These are phyloP conservation scores for Rhabdophis nuchalis DNA, from an alignment of 2,797 vertebrate species.

Conservation along the genomic window DNA sequence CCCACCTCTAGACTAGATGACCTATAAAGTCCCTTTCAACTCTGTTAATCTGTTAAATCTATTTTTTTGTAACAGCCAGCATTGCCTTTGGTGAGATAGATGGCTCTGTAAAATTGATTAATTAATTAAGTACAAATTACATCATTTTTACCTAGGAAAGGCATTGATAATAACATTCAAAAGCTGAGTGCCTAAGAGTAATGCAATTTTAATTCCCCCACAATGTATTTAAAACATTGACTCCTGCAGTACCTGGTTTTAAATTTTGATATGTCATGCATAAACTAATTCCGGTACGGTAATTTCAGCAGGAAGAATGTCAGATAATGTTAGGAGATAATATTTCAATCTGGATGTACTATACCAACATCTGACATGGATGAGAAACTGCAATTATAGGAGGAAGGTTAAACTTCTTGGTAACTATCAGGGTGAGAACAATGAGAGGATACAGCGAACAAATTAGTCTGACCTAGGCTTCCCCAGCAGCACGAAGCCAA, in stretches of 20 bases:
- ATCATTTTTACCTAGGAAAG: accelerated
- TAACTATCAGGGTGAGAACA: background rate
- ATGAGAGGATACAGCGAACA: conserved; percentile 13
- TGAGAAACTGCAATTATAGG: background rate
- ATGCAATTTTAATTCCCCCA: background rate
- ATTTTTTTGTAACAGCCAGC: background rate
- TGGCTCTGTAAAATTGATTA: background rate
- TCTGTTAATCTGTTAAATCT: background rate
- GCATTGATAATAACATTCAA: background rate
- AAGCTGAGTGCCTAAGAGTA: background rate
- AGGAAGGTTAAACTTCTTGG: conserved; percentile 18
- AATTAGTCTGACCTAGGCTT: background rate
- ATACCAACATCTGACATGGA: conserved; percentile 34
- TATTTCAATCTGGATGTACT: conserved; percentile 4
- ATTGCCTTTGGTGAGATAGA: background rate
- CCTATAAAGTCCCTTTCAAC: too few species aligned
- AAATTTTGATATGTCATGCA: conserved; percentile 54
- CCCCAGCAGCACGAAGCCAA: too few species aligned
- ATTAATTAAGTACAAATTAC: background rate
- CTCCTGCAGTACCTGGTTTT: conserved; percentile 47
- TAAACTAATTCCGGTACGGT: conserved; percentile 53
- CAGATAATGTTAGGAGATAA: conserved; percentile 50
- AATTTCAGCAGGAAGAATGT: conserved; percentile 49
- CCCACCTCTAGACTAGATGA: too few species aligned
- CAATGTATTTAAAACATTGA: conserved; percentile 10